Evolutionary conservation across 2,797 vertebrate genomes (phyloP), one percentile per base, ranked within the genome.

Genomic region (Melanotaenia nigrans): DNA sequence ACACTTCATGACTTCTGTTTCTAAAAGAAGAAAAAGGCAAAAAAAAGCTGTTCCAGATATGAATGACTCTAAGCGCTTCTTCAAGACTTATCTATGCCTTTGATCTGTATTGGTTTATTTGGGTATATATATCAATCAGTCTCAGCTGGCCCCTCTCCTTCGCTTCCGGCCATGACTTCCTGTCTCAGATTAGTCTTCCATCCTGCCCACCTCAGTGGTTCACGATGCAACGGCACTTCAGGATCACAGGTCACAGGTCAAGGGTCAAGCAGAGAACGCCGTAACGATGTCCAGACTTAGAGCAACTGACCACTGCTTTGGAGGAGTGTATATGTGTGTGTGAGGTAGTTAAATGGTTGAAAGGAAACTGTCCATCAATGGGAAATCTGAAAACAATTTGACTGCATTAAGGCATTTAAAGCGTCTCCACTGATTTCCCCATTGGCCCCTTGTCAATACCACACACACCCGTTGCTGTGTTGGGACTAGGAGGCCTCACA

Each of bases 341-440:
- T 71, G 69, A 53, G 81, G 87, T 91, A 87, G 89, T 92, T 90
- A 92, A 92, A 89, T 77, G 83, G 69, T 91, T 92, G 89, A 93
- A 92, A 93, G 93, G 91, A 93, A 93, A 92, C 90, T 92, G 91
- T 90, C 90, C 86, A 84, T 92, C 90, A 92, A 69, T 90, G 77
- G 83, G 81, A 89, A 94, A 95, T 94, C 93, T 95, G 94, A 95
- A 94, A 95, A 93, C 93, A 93, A 94, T 95, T 95, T 94, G 79
- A 89, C 85, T 87, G 89, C 86, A 91, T 93, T 91, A 92, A 85
- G 87, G 88, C 87, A 89, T 93, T 92, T 92, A 89, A 87, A 86
- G 89, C 82, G 54, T 92, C 86, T 84, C 82, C 79, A 83, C 83
- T 92, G 93, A 94, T 94, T 95, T 94, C 93, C 93, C 93, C 24